Evolutionary conservation across 2,888 invertebrate species (phyloP).

Genomic region (Drosophila longiperda): DNA sequence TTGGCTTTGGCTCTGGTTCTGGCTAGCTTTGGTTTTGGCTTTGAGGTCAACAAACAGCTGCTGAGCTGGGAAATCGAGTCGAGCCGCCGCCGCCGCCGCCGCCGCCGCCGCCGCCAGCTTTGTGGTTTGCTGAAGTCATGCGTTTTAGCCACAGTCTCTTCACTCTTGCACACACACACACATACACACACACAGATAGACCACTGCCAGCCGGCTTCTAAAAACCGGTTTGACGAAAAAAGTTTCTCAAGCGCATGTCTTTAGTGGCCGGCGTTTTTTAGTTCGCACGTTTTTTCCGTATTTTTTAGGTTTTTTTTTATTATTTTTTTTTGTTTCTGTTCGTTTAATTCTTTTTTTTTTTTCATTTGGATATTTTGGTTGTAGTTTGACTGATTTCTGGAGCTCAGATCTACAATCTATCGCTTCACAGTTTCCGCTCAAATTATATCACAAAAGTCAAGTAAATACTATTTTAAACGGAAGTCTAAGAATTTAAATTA

Average conservation of each 20-base stretch:
- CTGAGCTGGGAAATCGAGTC: slow-evolving; percentile 65
- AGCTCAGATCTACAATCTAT: slow-evolving; percentile 10
- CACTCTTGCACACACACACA: slow-evolving; percentile 4
- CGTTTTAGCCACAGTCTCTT: slow-evolving; percentile 52
- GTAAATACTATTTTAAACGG: slow-evolving; percentile 33
- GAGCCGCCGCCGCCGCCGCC: slow-evolving; percentile 13
- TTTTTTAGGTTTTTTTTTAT: slow-evolving; percentile 10
- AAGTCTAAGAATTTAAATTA: slow-evolving; percentile 5
- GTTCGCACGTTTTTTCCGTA: slow-evolving; percentile 75
- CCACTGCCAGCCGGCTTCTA: slow-evolving; percentile 62
- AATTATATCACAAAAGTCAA: slow-evolving; percentile 26
- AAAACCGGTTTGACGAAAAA: slow-evolving; percentile 68
- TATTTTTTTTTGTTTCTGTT: slow-evolving; percentile 19
- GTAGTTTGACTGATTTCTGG: slow-evolving; percentile 44
- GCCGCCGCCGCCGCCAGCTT: slow-evolving; percentile 24
- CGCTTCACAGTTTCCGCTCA: slow-evolving; percentile 47
- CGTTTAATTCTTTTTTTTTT: slow-evolving; percentile 9
- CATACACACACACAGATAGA: slow-evolving; percentile 26
- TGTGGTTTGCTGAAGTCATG: slow-evolving; percentile 78
- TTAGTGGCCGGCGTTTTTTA: slow-evolving; percentile 60
- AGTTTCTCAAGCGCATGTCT: slow-evolving; percentile 75
- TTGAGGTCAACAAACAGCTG: slow-evolving; percentile 86
- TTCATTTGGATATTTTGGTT: slow-evolving; percentile 33
- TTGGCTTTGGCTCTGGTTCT: slow-evolving; percentile 45
- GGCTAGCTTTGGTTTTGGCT: slow-evolving; percentile 57